Base-by-base conservation (phyloP, 2,113 vertebrate genomes). In the Mus spicilegus region DNA sequence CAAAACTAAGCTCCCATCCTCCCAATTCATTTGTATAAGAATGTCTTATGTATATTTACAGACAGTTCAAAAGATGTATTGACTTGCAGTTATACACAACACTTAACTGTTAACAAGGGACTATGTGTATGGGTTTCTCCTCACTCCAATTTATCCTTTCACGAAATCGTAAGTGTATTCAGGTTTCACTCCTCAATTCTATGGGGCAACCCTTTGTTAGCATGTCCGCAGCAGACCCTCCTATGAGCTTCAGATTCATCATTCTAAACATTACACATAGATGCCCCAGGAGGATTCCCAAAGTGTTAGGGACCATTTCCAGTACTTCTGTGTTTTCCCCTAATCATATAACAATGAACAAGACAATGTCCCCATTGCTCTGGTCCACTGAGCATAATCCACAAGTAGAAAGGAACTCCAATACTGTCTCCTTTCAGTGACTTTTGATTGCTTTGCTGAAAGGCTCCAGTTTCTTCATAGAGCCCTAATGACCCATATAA, bases 11-110 rank as follows among this genome's bases (percentile, higher is more conserved):
- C n/a, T 22, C 11, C 30, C 16, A 7, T 77, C 5, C 61, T 94
- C 56, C 22, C 30, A 78, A 54, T 78, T 89, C 88, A 75, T 58
- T 39, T 51, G 20, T 75, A 36, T 82, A 72, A 94, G 85, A 72
- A 77, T 61, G 58, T 70, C 13, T 19, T 49, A 42, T 49, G 5
- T 90, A 80, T 88, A 95, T 70, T 87, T 89, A 46, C 0, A 39
- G 61, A 75, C n/a, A 30, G 10, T 89, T 93, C 89, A 46, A 82
- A 89, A 91, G 42, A 78, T 54, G 77, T 69, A 73, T 49, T 95
- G 42, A 33, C 63, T 95, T 94, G 17, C 36, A 33, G n/a, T 86
- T 73, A 77, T 51, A 69, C 0, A 6, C 63, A 89, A 51, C 24
- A 46, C 87, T 90, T 72, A 65, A 63, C 77, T 87, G 28, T 85